phyloP scores from a whole-genome alignment of 2,797 vertebrate genomes.

The Rhabdomys pumilio region DNA sequence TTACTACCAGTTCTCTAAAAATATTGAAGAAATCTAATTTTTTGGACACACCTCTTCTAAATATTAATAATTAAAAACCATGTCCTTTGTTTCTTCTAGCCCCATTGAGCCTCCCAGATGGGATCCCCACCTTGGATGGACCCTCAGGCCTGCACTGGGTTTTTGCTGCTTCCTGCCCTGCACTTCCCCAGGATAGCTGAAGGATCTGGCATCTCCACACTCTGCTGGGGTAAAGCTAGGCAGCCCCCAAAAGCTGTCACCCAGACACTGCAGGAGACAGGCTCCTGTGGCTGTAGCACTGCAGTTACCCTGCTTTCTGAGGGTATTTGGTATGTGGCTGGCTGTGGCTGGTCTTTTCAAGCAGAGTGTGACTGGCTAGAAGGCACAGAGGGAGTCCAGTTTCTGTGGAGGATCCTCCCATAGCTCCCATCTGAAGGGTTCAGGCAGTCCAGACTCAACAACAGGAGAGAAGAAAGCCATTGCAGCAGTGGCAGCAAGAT shows the following conservation, averaged over 20 bases:
- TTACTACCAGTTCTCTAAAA: neutral
- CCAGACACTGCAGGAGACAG: neutral
- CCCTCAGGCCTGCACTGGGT: rapidly evolving
- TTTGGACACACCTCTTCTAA: neutral
- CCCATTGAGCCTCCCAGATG: neutral
- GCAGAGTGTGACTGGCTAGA: neutral
- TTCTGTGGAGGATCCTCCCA: neutral
- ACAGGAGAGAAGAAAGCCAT: rapidly evolving
- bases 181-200: rapidly evolving
- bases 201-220: rapidly evolving
- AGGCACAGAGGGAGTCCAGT: neutral
- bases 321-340: neutral
- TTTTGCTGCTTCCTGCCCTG: rapidly evolving
- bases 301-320: too few species aligned
- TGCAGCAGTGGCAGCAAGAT: neutral
- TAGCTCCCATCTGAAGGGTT: neutral
- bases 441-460: rapidly evolving
- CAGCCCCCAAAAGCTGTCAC: neutral
- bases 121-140: neutral
- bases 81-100: neutral
- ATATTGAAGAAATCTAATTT: too few species aligned
- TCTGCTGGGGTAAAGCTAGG: neutral
- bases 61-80: neutral
- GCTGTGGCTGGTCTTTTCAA: neutral
- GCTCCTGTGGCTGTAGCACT: neutral